Conservation (phyloP, 2,113 vertebrate genomes). For the Cheilinus undulatus region DNA sequence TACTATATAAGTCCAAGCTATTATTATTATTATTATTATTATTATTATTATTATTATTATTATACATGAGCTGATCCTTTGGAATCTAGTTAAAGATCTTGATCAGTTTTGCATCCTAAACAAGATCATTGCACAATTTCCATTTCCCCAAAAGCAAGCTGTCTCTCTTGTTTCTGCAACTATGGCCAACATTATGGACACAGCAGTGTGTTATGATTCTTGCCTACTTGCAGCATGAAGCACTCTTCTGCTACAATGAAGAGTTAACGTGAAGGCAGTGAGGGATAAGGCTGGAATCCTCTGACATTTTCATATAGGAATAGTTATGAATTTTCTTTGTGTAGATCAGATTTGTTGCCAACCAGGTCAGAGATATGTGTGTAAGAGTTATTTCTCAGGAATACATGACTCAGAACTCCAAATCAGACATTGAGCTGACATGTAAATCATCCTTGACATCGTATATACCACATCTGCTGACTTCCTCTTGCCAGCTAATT, state of each 20-base stretch:
- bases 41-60: too few relatives aligned
- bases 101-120: too few relatives aligned
- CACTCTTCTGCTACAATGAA: constrained; percentile 1
- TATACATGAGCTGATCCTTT: too few relatives aligned
- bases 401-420: not conserved
- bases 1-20: too few relatives aligned
- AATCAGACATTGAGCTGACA: not conserved
- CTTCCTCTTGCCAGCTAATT: constrained; percentile 19
- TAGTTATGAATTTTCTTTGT: constrained; percentile 28
- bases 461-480: not conserved
- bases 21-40: too few relatives aligned
- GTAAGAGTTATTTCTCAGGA: not conserved
- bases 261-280: not conserved
- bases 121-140: too few relatives aligned
- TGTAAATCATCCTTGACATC: not conserved
- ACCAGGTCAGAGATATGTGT: not conserved
- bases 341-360: constrained; percentile 28
- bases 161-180: too few relatives aligned
- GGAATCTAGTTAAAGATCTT: too few relatives aligned
- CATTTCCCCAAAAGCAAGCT: too few relatives aligned
- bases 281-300: constrained; percentile 11
- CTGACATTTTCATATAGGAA: constrained; percentile 9
- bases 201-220: not conserved
- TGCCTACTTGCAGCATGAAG: not conserved
- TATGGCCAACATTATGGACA: constrained; percentile 45